Evolutionary conservation across 2,888 invertebrate species (phyloP).

Genomic region (Mechanitis mazaeus): DNA sequence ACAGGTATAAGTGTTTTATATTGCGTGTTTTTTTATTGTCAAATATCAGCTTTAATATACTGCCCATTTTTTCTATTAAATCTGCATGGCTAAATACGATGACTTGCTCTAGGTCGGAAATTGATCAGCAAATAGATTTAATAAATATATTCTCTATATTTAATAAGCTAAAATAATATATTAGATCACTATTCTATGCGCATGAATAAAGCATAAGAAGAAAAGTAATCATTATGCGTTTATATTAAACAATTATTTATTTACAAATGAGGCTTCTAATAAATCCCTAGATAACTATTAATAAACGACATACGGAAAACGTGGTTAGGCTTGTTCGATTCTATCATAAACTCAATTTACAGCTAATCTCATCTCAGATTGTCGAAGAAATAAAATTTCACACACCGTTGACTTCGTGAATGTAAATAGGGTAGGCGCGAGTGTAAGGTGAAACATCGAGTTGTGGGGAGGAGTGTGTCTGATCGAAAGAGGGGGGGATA

Average conservation of each 20-base stretch:
- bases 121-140: too few relatives aligned
- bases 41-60: background rate
- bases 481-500: constrained; percentile 39
- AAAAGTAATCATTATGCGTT: too few relatives aligned
- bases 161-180: too few relatives aligned
- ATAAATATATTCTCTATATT: too few relatives aligned
- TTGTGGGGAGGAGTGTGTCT: constrained; percentile 7
- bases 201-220: too few relatives aligned
- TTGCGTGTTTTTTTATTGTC: background rate
- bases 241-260: too few relatives aligned
- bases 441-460: constrained; percentile 22
- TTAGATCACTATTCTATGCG: too few relatives aligned
- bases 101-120: too few relatives aligned
- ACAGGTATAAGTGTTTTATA: constrained; percentile 2
- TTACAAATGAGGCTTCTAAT: too few relatives aligned
- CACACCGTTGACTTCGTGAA: constrained; percentile 63
- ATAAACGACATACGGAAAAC: constrained; percentile 30
- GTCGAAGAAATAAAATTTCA: constrained; percentile 76
- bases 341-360: constrained; percentile 73
- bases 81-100: background rate
- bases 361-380: constrained; percentile 75
- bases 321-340: constrained; percentile 65
- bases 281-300: constrained; percentile 4
- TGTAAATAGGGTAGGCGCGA: constrained; percentile 54
- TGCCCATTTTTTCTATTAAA: background rate